Conservation (phyloP, 2,113 vertebrate species). For the Hippoglossus stenolepis region DNA sequence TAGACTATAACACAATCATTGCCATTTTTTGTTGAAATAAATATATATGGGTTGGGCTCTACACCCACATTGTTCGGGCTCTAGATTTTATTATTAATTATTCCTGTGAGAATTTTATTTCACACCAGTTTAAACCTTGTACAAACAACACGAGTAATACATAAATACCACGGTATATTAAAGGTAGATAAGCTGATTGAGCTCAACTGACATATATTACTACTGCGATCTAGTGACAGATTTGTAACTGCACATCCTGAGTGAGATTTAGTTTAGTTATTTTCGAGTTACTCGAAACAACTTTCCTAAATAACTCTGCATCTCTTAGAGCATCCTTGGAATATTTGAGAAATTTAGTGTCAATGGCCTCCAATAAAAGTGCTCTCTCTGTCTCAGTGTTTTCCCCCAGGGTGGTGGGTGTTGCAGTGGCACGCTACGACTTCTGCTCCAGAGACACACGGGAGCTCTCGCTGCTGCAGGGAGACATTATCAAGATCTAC, state of each 20-base stretch:
- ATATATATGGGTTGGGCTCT: too few species aligned
- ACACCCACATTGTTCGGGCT: too few species aligned
- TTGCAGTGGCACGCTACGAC: slow-evolving; percentile 93
- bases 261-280: neutral
- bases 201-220: too few species aligned
- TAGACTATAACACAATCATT: too few species aligned
- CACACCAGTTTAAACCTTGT: too few species aligned
- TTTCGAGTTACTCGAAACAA: neutral
- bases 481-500: slow-evolving; percentile 92
- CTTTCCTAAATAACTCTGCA: neutral
- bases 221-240: too few species aligned
- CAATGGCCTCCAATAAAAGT: neutral
- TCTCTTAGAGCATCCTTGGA: neutral
- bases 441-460: slow-evolving; percentile 92
- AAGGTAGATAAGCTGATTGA: too few species aligned
- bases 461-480: slow-evolving; percentile 90
- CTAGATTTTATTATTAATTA: too few species aligned
- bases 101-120: too few species aligned
- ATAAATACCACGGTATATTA: too few species aligned
- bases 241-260: neutral
- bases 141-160: too few species aligned
- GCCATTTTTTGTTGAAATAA: too few species aligned
- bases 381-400: slow-evolving; percentile 82
- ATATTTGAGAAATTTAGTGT: neutral
- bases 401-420: slow-evolving; percentile 88